These are phyloP conservation scores for Columba livia DNA, from an alignment of 2,113 vertebrate species.

Conservation along the genomic window DNA sequence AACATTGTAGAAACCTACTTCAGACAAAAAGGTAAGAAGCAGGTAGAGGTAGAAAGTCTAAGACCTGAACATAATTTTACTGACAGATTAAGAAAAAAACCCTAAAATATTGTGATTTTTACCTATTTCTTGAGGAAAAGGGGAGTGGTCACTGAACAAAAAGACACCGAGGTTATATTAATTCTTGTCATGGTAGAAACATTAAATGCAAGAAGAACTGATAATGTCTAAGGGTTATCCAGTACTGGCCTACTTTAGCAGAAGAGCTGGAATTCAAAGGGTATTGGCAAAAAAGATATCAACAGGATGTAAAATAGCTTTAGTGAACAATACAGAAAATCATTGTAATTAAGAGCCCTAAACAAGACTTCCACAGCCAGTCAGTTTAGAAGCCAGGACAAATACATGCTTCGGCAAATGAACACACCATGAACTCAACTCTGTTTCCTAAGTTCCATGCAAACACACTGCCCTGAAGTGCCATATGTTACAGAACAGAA, in stretches of 20 bases:
- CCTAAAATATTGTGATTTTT: neutral
- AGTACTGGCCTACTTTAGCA: neutral
- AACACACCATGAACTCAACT: neutral
- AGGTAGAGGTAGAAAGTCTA: neutral
- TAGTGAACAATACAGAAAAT: neutral
- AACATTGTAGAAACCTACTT: neutral
- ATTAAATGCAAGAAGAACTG: neutral
- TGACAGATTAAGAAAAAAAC: neutral
- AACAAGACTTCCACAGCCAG: neutral
- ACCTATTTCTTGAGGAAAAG: neutral
- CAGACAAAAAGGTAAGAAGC: neutral
- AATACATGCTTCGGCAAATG: neutral
- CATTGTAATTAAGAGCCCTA: neutral
- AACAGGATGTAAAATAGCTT: neutral
- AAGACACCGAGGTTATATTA: neutral
- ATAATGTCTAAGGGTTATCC: neutral
- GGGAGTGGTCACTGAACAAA: neutral
- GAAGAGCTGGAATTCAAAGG: neutral
- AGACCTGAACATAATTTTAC: neutral
- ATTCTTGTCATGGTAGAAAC: neutral
- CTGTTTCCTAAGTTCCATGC: neutral
- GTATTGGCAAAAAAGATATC: neutral
- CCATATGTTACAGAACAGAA: conserved; percentile 32
- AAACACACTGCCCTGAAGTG: neutral
- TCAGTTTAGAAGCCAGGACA: neutral